Evolutionary conservation across 2,888 invertebrate genomes (phyloP).

Genomic region (Agonopterix arenella): DNA sequence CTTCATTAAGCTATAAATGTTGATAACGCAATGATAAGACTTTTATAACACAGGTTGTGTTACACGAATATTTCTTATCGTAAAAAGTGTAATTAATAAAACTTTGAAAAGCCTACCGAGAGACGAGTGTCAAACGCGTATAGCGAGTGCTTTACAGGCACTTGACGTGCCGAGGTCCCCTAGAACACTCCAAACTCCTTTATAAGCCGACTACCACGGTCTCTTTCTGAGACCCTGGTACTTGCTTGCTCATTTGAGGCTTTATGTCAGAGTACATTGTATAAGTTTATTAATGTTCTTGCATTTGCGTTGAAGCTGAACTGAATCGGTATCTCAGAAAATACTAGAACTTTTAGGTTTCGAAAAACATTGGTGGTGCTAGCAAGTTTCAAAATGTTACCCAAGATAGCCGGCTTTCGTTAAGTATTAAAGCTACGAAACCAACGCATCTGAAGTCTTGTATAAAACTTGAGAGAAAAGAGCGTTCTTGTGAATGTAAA

Average conservation of each 20-base stretch:
- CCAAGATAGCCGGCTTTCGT: too few relatives aligned
- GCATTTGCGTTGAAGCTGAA: too few relatives aligned
- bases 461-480: slow-evolving; percentile 29
- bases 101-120: slow-evolving; percentile 13
- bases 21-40: too few relatives aligned
- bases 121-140: slow-evolving; percentile 23
- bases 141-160: slow-evolving; percentile 25
- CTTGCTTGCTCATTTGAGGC: slow-evolving; percentile 29
- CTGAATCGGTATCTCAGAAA: too few relatives aligned
- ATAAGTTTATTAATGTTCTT: too few relatives aligned
- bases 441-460: slow-evolving; percentile 16
- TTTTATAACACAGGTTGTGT: neutral
- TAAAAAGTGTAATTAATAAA: slow-evolving; percentile 13
- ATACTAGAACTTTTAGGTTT: too few relatives aligned
- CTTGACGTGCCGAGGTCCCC: slow-evolving; percentile 24
- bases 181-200: slow-evolving; percentile 38
- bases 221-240: slow-evolving; percentile 25
- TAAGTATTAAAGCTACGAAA: slow-evolving; percentile 14
- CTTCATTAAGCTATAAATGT: too few relatives aligned
- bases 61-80: neutral
- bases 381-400: too few relatives aligned
- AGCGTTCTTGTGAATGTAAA: slow-evolving; percentile 3
- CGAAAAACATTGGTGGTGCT: too few relatives aligned
- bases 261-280: slow-evolving; percentile 6
- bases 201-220: slow-evolving; percentile 34